Percentiles rank a stretch among this genome's conserved stretches.
These are phyloP conservation scores for Hylyphantes graminicola DNA, from an alignment of 1,140 invertebrate species.

Conservation along the genomic window DNA sequence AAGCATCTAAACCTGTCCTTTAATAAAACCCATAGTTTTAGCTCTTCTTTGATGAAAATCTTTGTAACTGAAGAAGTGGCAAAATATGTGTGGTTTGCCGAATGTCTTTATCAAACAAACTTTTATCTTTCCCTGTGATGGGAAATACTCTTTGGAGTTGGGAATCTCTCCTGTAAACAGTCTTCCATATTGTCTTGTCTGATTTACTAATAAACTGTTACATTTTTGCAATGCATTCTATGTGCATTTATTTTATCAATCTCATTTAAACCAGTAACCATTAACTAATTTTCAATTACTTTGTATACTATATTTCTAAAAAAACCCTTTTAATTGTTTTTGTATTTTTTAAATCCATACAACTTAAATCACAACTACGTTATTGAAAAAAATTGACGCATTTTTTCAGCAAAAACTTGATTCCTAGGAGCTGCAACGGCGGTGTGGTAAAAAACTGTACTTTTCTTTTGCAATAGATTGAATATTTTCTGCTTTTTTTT, in stretches of 20 bases:
- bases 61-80: conserved; percentile 15
- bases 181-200: conserved; percentile 58
- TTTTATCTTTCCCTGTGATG: conserved; percentile 34
- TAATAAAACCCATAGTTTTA: conserved; percentile 6
- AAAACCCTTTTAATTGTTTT: not conserved
- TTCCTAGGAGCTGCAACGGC: too few species aligned
- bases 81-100: not conserved
- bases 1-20: conserved; percentile 3
- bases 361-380: not conserved
- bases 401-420: not conserved
- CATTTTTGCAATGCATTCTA: conserved; percentile 30
- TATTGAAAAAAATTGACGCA: not conserved
- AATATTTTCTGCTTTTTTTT: too few species aligned
- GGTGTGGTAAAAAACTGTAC: too few species aligned
- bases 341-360: not conserved
- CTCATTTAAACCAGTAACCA: not conserved
- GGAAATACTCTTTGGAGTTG: conserved; percentile 18
- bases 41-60: conserved; percentile 16
- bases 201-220: conserved; percentile 56
- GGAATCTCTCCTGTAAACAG: conserved; percentile 47
- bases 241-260: not conserved
- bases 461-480: too few species aligned
- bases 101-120: conserved; percentile 16
- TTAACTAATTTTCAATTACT: not conserved
- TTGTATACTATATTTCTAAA: not conserved